phyloP scores from a whole-genome alignment of 2,888 invertebrate species.

The Nemoura dubitans region DNA sequence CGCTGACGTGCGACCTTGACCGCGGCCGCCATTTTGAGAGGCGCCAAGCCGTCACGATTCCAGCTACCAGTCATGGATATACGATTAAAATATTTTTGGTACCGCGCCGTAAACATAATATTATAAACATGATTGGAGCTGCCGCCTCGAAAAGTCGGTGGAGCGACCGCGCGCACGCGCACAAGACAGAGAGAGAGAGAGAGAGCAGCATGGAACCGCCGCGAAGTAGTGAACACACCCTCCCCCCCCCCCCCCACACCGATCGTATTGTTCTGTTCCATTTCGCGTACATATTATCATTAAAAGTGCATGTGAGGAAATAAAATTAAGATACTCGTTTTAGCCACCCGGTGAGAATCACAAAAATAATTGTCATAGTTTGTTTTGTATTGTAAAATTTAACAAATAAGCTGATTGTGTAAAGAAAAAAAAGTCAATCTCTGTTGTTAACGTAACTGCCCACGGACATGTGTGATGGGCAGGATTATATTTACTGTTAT shows the following conservation, averaged over 20 bases:
- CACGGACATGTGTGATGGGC: not conserved
- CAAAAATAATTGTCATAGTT: conserved; percentile 18
- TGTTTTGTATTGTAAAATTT: conserved; percentile 30
- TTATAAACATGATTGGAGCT: conserved; percentile 48
- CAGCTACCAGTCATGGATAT: conserved; percentile 51
- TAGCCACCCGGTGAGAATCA: not conserved
- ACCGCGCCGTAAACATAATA: conserved; percentile 48
- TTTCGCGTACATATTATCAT: too few species aligned
- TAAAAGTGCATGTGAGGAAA: not conserved
- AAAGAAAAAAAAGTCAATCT: conserved; percentile 41
- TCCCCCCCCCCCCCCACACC: not conserved
- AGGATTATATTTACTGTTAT: conserved; percentile 35
- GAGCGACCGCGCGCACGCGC: not conserved
- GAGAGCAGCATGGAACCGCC: too few species aligned
- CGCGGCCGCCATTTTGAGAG: not conserved
- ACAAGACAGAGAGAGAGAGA: too few species aligned
- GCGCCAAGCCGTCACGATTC: not conserved
- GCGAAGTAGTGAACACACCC: too few species aligned
- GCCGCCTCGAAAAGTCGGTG: not conserved
- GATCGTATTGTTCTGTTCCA: not conserved
- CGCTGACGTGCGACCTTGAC: not conserved
- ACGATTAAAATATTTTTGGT: conserved; percentile 50
- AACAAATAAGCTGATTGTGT: conserved; percentile 35
- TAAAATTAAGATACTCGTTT: not conserved
- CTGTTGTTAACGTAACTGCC: conserved; percentile 32